Percentiles rank a stretch among this genome's conserved stretches.
Evolutionary conservation across 2,113 vertebrate genomes (phyloP).

Genomic region (Typhlomys cinereus): DNA sequence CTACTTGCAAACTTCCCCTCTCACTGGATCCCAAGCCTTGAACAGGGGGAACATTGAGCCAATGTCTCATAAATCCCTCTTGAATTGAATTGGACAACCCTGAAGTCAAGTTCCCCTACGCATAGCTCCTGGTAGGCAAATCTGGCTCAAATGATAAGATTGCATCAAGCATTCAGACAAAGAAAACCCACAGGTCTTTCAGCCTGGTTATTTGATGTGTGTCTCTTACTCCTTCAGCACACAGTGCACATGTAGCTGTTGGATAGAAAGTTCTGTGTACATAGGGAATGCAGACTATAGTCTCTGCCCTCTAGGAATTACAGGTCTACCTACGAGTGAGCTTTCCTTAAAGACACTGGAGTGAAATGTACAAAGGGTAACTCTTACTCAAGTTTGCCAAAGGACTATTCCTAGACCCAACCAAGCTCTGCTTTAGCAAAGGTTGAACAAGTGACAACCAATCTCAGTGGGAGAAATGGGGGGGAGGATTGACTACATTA

Average conservation of each 20-base stretch:
- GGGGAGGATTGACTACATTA: too few relatives aligned
- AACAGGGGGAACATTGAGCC: neutral
- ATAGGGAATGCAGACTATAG: neutral
- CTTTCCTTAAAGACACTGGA: neutral
- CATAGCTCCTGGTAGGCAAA: neutral
- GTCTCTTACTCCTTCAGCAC: neutral
- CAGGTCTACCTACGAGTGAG: neutral
- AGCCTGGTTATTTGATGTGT: neutral
- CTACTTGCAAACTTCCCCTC: neutral
- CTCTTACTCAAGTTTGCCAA: neutral
- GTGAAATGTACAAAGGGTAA: neutral
- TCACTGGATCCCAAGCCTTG: neutral
- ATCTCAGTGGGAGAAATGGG: neutral
- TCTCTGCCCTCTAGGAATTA: neutral
- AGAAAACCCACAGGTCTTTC: neutral
- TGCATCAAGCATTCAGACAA: neutral
- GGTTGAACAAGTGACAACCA: neutral
- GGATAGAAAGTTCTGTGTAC: neutral
- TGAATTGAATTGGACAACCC: conserved; percentile 1
- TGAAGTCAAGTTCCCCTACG: conserved; percentile 38
- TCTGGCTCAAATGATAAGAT: neutral
- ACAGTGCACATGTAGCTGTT: neutral
- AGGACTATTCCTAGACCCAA: neutral
- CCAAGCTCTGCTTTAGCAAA: neutral
- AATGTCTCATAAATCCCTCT: neutral